A percentile compares a stretch with the other conserved stretches of the same genome.
These are phyloP conservation scores for Mastomys coucha DNA, from an alignment of 2,113 vertebrate genomes.

Conservation along the genomic window DNA sequence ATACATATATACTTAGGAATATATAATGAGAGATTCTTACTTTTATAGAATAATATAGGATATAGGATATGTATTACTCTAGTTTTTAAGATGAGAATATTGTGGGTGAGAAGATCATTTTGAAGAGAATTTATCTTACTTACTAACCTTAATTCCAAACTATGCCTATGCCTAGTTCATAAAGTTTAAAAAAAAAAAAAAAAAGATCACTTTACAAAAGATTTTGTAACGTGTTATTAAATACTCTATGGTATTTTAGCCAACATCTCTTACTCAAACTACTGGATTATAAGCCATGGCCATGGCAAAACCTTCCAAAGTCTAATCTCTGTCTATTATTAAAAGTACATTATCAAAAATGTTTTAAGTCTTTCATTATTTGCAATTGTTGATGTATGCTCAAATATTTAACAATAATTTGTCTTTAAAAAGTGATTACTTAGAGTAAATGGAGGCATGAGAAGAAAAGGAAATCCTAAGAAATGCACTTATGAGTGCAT, in stretches of 20 bases:
- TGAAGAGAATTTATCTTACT: not conserved
- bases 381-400: constrained; percentile 32
- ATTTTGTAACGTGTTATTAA: constrained; percentile 83
- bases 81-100: not conserved
- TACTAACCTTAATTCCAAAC: constrained; percentile 53
- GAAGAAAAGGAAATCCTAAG: too few species aligned
- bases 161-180: constrained; percentile 42
- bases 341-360: constrained; percentile 44
- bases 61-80: not conserved
- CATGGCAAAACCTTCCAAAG: constrained; percentile 33
- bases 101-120: not conserved
- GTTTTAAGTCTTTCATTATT: not conserved
- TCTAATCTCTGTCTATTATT: constrained; percentile 36
- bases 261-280: not conserved
- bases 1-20: not conserved
- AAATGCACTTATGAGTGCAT: constrained; percentile 29
- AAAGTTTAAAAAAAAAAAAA: constrained; percentile 88
- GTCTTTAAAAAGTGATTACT: constrained; percentile 16
- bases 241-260: not conserved
- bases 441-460: not conserved
- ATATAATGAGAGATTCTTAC: not conserved
- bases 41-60: not conserved
- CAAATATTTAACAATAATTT: constrained; percentile 51
- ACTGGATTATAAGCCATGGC: not conserved
- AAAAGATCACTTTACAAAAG: constrained; percentile 84